Conservation (phyloP, 2,888 invertebrate species). For the Tetheella fluctuosa region DNA sequence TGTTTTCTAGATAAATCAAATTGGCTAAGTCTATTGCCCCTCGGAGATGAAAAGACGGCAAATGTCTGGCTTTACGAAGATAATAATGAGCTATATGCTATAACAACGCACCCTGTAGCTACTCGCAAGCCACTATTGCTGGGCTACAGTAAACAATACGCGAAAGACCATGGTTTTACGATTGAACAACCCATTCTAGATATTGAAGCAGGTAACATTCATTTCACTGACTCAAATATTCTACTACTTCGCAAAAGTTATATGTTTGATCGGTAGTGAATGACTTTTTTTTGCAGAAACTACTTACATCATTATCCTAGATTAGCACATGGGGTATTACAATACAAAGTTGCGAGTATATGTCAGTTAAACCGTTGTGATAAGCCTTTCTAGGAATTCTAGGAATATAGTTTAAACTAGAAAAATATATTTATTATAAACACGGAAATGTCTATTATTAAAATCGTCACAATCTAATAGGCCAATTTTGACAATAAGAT, state of each 20-base stretch:
- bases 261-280: background rate
- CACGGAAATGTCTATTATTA: too few relatives aligned
- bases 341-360: too few relatives aligned
- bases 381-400: too few relatives aligned
- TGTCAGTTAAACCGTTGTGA: too few relatives aligned
- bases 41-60: slow-evolving; percentile 52
- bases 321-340: too few relatives aligned
- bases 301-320: too few relatives aligned
- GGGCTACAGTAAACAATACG: slow-evolving; percentile 61
- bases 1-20: slow-evolving; percentile 62
- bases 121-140: slow-evolving; percentile 49
- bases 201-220: slow-evolving; percentile 44
- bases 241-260: background rate
- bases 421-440: too few relatives aligned
- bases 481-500: too few relatives aligned
- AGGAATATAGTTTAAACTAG: too few relatives aligned
- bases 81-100: slow-evolving; percentile 49
- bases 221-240: slow-evolving; percentile 2
- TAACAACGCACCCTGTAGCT: slow-evolving; percentile 48
- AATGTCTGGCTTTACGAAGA: slow-evolving; percentile 68
- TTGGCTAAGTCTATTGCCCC: slow-evolving; percentile 60
- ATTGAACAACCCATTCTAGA: slow-evolving; percentile 47
- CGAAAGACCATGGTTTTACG: slow-evolving; percentile 43
- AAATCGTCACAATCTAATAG: too few relatives aligned
- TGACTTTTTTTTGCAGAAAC: too few relatives aligned